Evolutionary conservation across 2,888 invertebrate genomes (phyloP).

Genomic region (Nezara viridula): DNA sequence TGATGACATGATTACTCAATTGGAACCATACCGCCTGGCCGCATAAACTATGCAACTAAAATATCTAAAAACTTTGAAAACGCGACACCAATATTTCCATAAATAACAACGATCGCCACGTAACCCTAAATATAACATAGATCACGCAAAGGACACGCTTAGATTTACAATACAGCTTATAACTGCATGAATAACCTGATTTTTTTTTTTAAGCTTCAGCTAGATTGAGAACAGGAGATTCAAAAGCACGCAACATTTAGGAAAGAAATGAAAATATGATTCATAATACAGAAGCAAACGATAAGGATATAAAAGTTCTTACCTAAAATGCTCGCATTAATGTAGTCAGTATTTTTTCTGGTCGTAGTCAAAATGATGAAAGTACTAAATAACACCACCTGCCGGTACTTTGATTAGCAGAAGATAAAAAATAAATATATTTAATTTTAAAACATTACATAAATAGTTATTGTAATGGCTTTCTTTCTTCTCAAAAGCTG

Average conservation of each 20-base stretch:
- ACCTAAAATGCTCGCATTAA: background rate
- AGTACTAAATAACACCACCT: background rate
- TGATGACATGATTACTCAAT: too few relatives aligned
- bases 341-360: background rate
- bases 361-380: background rate
- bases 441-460: background rate
- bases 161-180: background rate
- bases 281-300: background rate
- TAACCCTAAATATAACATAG: background rate
- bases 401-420: background rate
- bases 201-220: background rate
- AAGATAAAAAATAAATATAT: background rate
- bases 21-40: too few relatives aligned
- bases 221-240: background rate
- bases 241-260: conserved; percentile 11
- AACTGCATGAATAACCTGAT: background rate
- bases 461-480: too few relatives aligned
- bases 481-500: too few relatives aligned
- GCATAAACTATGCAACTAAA: too few relatives aligned
- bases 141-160: conserved; percentile 16
- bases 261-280: conserved; percentile 1
- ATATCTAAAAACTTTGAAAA: background rate
- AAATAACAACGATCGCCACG: background rate
- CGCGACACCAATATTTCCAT: background rate
- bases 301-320: background rate